Conservation (phyloP, 1,140 invertebrate genomes). For the Tribolium madens region DNA sequence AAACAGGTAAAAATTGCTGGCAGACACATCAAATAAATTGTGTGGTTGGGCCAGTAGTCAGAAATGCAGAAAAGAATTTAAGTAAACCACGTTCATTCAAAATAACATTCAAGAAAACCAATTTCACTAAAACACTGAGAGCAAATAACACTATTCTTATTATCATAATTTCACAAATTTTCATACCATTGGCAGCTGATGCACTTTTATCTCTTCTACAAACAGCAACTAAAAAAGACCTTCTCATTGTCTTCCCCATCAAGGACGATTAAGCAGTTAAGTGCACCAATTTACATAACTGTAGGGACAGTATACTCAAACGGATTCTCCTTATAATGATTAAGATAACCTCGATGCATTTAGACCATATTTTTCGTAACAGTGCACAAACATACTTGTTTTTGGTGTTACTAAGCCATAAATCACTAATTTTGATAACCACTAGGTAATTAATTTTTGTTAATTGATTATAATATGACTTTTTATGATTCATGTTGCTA, state of each 20-base stretch:
- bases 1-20: not conserved
- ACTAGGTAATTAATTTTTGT: not conserved
- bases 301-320: not conserved
- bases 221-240: not conserved
- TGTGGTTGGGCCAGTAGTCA: not conserved
- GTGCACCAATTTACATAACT: not conserved
- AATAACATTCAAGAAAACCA: not conserved
- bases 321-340: not conserved
- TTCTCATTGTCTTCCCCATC: not conserved
- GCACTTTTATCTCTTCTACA: not conserved
- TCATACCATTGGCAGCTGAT: not conserved
- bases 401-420: not conserved
- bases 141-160: no score
- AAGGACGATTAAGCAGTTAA: not conserved
- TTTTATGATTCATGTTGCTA: not conserved
- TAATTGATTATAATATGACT: not conserved
- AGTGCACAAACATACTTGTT: not conserved
- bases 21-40: not conserved
- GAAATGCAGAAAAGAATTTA: not conserved
- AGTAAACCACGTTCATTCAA: not conserved
- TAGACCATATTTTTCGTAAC: not conserved
- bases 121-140: no score
- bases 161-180: not conserved
- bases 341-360: not conserved
- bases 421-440: not conserved